phyloP scores from a whole-genome alignment of 2,113 vertebrate species.

The Misgurnus mizolepis region DNA sequence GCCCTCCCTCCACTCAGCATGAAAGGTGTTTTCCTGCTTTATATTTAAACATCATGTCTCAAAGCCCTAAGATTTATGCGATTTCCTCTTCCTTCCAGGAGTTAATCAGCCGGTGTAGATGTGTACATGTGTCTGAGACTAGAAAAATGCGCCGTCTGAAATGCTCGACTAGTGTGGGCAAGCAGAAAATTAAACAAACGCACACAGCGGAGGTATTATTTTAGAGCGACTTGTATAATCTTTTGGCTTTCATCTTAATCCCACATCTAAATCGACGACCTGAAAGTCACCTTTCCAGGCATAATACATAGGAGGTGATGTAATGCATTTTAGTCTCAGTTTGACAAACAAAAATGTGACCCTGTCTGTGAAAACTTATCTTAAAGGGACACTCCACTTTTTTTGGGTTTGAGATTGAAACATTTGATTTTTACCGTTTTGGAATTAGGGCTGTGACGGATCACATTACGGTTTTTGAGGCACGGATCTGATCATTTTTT shows the following conservation, averaged over 20 bases:
- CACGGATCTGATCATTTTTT: too few relatives aligned
- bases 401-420: too few relatives aligned
- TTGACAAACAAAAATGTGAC: neutral
- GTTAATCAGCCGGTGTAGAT: conserved; percentile 28
- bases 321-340: neutral
- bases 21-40: conserved; percentile 37
- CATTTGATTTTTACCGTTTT: too few relatives aligned
- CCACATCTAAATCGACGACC: conserved; percentile 6
- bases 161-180: conserved; percentile 28
- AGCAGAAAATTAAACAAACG: conserved; percentile 20
- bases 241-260: conserved; percentile 4
- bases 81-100: conserved; percentile 52
- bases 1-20: conserved; percentile 43
- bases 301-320: conserved; percentile 8
- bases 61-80: conserved; percentile 38
- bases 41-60: conserved; percentile 38
- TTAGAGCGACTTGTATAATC: conserved; percentile 13
- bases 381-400: too few relatives aligned
- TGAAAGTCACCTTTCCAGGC: neutral
- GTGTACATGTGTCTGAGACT: conserved; percentile 15
- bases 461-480: too few relatives aligned
- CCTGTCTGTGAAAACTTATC: too few relatives aligned
- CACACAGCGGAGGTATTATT: neutral
- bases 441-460: too few relatives aligned
- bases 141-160: neutral